A percentile compares a stretch with the other conserved stretches of the same genome.
phyloP scores from a whole-genome alignment of 1,140 invertebrate genomes.

The Cyclina sinensis region DNA sequence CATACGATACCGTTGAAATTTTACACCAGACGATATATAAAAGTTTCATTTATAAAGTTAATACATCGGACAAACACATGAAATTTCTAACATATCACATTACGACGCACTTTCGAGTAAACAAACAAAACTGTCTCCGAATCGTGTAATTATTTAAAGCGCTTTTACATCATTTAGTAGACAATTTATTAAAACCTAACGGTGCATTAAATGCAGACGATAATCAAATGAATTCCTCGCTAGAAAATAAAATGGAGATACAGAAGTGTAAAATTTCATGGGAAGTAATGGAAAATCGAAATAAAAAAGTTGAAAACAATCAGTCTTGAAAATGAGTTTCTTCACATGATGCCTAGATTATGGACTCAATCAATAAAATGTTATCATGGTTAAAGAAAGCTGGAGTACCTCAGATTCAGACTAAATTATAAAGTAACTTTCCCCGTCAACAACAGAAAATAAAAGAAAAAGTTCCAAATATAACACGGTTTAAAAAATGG shows the following conservation, averaged over 20 bases:
- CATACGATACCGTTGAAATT: no score
- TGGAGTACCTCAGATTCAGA: no score
- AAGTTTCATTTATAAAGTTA: not conserved
- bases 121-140: constrained; percentile 4
- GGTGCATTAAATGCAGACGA: constrained; percentile 10
- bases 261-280: not conserved
- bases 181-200: constrained; percentile 23
- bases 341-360: no score
- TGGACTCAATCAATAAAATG: no score
- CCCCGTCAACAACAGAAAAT: no score
- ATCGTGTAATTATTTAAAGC: not conserved
- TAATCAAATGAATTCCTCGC: not conserved
- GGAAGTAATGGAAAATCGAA: constrained; percentile 1
- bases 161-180: not conserved
- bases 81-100: not conserved
- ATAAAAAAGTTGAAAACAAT: not conserved
- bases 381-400: no score
- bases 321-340: no score
- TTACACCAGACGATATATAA: no score
- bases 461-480: not conserved
- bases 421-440: no score
- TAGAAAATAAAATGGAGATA: not conserved
- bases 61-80: not conserved
- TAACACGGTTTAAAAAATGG: no score
- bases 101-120: constrained; percentile 1